Evolutionary conservation across 2,888 invertebrate genomes (phyloP), one percentile per base, ranked within the genome.

Genomic region (Mythimna loreyi): DNA sequence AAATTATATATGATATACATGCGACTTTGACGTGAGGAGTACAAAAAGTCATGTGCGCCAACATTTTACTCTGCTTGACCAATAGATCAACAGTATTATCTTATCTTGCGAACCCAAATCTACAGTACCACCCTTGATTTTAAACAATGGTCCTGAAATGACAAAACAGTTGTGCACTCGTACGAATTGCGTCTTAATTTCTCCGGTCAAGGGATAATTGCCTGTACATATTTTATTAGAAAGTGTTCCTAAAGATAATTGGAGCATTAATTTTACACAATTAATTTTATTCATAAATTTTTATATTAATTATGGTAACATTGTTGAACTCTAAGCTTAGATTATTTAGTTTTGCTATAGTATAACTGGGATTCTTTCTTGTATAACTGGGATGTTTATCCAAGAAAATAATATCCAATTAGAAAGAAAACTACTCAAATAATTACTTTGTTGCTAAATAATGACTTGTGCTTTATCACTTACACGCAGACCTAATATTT

Each of bases 81-180:
- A 61, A 53, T 52, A 67, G 33, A 75, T 59, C 65, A 70, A 68
- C 59, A 55, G 11, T 65, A 79, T 72, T 82, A 82, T 75, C 82
- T 83, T 82, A 83, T 83, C 82, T 69, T 21, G 49, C 64, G 36
- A 65, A 60, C 47, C 49, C 56, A 61, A 67, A 75, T 69, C 56
- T 61, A 55, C 45, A 61, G 78, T 72, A 80, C 80, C 82, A 75
- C 82, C 80, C 75, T 68, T 56, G 43, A 57, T 57, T 66, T 60
- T 59, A 75, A 50, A 62, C 75, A 80, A 65, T 73, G 74, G 59
- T 56, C 53, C 53, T 49, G 58, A 67, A 72, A 76, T 72, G 73
- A 75, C 74, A 60, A 70, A 40, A 75, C 69, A 74, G 36, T 40
- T 65, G 65, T n/a, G 52, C 63, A 50, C 13, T 40, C 47, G 45